Conservation (phyloP, 2,797 vertebrate species). For the Rhinichthys osculus region DNA sequence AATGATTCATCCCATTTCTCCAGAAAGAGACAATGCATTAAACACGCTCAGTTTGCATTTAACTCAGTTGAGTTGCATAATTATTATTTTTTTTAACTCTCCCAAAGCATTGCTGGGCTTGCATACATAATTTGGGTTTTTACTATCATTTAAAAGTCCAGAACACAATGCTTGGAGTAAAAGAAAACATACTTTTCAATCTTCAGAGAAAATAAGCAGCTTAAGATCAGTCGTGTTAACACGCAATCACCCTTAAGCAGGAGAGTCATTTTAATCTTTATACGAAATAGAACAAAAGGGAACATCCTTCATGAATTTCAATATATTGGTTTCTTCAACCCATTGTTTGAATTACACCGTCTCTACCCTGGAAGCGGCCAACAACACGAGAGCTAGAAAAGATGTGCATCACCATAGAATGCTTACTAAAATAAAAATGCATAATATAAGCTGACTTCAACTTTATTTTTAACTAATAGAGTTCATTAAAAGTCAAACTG, state of each 20-base stretch:
- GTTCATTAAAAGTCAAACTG: too few species aligned
- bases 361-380: background rate
- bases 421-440: background rate
- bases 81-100: background rate
- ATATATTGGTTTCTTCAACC: background rate
- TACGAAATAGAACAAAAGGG: background rate
- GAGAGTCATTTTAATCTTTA: slow-evolving; percentile 19
- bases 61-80: too few species aligned
- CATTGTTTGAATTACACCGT: background rate
- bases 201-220: slow-evolving; percentile 13
- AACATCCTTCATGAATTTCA: slow-evolving; percentile 10
- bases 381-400: background rate
- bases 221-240: slow-evolving; percentile 16
- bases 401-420: background rate
- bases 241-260: slow-evolving; percentile 1
- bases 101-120: background rate
- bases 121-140: slow-evolving; percentile 3
- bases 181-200: background rate
- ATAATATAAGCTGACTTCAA: too few species aligned
- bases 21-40: slow-evolving; percentile 31
- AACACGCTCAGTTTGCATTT: slow-evolving; percentile 8
- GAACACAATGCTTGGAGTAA: slow-evolving; percentile 7
- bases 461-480: too few species aligned
- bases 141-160: background rate
- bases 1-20: slow-evolving; percentile 24